Evolutionary conservation across 2,888 invertebrate genomes (phyloP), one percentile per base, ranked within the genome.

Genomic region (Dolichomitus sp.): DNA sequence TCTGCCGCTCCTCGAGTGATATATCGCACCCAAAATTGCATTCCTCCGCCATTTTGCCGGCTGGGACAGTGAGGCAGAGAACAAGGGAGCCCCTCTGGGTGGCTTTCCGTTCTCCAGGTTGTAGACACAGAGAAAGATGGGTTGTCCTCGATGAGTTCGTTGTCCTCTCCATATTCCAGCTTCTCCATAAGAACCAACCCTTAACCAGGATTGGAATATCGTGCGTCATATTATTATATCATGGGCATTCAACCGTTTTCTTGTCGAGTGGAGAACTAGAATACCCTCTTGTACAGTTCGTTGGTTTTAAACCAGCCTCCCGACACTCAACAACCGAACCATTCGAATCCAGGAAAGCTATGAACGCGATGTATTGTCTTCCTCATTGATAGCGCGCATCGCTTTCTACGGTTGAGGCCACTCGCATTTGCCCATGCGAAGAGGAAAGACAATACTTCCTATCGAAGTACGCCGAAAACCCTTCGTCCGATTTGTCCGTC

Each of bases 11-110:
- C 75, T 81, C 59, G 86, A 76, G 85, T 90, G 89, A 90, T 90
- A 89, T 90, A 90, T 89, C 88, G 87, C 86, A 59, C 70, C 86
- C 86, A 81, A 90, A 90, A 89, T 90, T 89, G 89, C 90, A 89
- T 90, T 90, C 89, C 88, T 84, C 81, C 74, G 82, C 82, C 80
- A 83, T 86, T 80, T 84, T 84, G 75, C 63, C 73, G 78, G 81
- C 73, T 42, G 59, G 78, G 70, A 77, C 63, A 40, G 40, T 40
- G 79, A 73, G 42, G 72, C 74, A 48, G 61, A 76, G 65, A 72
- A 59, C 79, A 50, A 63, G 54, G 50, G 57, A 65, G 80, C 54
- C 40, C 40, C 54, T 68, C 66, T 79, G 69, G 66, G 80, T 45
- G 77, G 80, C 84, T 73, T 84, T 73, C 69, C 61, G 65, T 69